Evolutionary conservation across 2,888 invertebrate genomes (phyloP).

Genomic region (Pteria penguin): DNA sequence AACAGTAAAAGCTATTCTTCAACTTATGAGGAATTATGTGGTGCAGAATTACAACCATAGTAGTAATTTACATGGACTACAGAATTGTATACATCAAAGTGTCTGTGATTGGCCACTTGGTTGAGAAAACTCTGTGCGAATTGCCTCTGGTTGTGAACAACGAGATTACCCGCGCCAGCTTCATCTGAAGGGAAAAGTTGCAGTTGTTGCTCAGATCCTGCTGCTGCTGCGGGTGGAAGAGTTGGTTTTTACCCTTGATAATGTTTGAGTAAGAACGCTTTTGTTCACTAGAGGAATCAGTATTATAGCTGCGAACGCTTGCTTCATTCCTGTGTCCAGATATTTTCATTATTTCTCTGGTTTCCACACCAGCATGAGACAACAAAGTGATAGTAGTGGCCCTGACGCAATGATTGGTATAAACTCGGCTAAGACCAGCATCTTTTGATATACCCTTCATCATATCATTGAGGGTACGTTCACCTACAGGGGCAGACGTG

Average conservation of each 20-base stretch:
- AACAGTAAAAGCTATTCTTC: too few species aligned
- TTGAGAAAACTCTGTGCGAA: neutral
- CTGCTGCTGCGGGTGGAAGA: neutral
- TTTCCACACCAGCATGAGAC: constrained; percentile 30
- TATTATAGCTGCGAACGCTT: constrained; percentile 14
- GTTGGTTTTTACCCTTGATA: constrained; percentile 19
- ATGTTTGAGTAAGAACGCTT: constrained; percentile 29
- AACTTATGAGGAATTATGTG: too few species aligned
- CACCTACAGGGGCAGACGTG: constrained; percentile 13
- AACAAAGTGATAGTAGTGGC: constrained; percentile 34
- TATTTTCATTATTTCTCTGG: constrained; percentile 39
- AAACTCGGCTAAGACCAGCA: constrained; percentile 10
- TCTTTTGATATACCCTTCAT: constrained; percentile 34
- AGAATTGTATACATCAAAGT: neutral
- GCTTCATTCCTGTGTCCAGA: constrained; percentile 18
- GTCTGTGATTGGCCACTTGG: neutral
- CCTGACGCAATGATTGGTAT: constrained; percentile 40
- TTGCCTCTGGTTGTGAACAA: neutral
- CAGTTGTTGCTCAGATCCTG: neutral
- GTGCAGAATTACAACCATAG: neutral
- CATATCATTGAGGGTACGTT: constrained; percentile 14
- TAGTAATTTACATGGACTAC: constrained; percentile 1
- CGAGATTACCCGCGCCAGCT: neutral
- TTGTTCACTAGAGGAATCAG: constrained; percentile 29
- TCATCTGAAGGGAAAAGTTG: neutral